A percentile compares a stretch with the other conserved stretches of the same genome.
Conservation (phyloP, 2,113 vertebrate genomes). For the Anarhynchus alexandrinus region DNA sequence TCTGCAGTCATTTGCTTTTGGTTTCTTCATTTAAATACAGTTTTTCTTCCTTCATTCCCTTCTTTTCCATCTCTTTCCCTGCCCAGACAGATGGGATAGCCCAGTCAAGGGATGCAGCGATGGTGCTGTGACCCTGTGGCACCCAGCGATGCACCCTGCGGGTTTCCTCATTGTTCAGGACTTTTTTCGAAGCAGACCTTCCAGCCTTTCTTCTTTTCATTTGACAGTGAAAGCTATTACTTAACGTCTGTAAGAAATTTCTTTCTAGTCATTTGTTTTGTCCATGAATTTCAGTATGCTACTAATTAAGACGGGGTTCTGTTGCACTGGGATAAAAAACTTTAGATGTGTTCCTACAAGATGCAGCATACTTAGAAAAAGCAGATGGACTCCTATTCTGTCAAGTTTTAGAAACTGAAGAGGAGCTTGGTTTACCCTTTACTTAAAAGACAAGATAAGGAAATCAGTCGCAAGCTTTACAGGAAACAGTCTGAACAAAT, state of each 20-base stretch:
- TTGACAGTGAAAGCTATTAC: background rate
- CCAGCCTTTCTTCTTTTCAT: background rate
- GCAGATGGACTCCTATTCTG: background rate
- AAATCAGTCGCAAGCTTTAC: background rate
- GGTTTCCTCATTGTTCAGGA: background rate
- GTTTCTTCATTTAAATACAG: background rate
- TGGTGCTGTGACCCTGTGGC: background rate
- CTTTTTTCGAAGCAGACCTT: background rate
- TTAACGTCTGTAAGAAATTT: background rate
- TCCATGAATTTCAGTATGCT: background rate
- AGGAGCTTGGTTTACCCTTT: background rate
- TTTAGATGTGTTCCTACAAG: background rate
- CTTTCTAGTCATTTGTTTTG: background rate
- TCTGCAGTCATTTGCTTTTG: background rate
- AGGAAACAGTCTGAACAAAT: background rate
- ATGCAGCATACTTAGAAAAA: background rate
- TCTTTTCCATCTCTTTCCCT: background rate
- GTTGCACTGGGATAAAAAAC: background rate
- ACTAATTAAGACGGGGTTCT: background rate
- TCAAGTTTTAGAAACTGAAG: background rate
- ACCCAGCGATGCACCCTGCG: background rate
- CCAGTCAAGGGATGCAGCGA: fast-evolving
- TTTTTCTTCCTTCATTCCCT: background rate
- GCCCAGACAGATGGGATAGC: background rate
- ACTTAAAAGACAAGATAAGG: background rate